These are phyloP conservation scores for Oceanodroma leucorhoa DNA, from an alignment of 2,797 vertebrate species.

Conservation along the genomic window DNA sequence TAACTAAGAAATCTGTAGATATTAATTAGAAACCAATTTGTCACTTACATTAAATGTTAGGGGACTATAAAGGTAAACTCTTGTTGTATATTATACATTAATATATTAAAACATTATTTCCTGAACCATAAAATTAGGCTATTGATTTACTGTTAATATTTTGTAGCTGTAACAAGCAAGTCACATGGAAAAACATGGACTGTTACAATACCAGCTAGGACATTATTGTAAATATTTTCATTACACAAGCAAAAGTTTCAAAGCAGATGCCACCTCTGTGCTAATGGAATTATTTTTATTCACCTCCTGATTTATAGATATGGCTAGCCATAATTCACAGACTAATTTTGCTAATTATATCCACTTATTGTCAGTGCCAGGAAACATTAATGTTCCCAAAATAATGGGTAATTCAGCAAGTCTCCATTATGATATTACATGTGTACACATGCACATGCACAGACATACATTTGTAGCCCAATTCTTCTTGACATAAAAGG, in stretches of 20 bases:
- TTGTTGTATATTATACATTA: not conserved
- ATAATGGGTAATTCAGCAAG: not conserved
- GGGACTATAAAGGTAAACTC: not conserved
- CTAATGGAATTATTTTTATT: constrained; percentile 6
- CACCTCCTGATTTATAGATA: not conserved
- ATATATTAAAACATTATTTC: not conserved
- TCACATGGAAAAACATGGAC: not conserved
- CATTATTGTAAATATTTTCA: not conserved
- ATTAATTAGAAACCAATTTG: not conserved
- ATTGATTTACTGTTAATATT: not conserved
- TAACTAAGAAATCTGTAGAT: not conserved
- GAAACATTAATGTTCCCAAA: not conserved
- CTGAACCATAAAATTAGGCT: not conserved
- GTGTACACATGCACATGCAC: not conserved
- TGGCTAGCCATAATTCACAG: not conserved
- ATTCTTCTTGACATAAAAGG: not conserved
- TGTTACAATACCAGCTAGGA: not conserved
- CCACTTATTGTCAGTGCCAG: not conserved
- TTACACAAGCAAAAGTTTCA: not conserved
- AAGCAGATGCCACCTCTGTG: not conserved
- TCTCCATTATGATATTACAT: not conserved
- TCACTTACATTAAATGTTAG: not conserved
- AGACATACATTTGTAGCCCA: not conserved
- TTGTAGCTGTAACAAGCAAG: not conserved
- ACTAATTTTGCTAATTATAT: not conserved